Evolutionary conservation across 2,888 invertebrate genomes (phyloP).

Genomic region (Panzeria rudis): DNA sequence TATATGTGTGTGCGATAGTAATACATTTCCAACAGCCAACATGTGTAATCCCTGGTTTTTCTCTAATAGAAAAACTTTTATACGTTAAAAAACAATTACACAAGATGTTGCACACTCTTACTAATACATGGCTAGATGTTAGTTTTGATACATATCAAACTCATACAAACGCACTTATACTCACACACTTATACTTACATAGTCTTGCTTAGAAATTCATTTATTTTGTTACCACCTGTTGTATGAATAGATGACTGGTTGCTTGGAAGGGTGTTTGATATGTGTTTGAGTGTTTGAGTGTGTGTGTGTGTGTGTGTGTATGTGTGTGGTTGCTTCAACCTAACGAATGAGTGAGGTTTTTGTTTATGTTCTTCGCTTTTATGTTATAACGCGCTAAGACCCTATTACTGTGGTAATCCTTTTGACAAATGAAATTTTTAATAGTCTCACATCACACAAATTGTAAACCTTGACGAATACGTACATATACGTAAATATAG

Average conservation of each 20-base stretch:
- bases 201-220: slow-evolving; percentile 25
- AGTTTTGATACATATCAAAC: slow-evolving; percentile 37
- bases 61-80: slow-evolving; percentile 57
- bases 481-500: slow-evolving; percentile 5
- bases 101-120: slow-evolving; percentile 38
- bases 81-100: slow-evolving; percentile 66
- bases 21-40: slow-evolving; percentile 56
- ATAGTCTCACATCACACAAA: slow-evolving; percentile 72
- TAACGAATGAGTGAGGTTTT: slow-evolving; percentile 54
- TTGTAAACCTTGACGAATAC: slow-evolving; percentile 69
- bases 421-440: slow-evolving; percentile 75
- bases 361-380: slow-evolving; percentile 67
- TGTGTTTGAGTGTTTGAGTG: background rate
- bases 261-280: slow-evolving; percentile 30
- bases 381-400: slow-evolving; percentile 71
- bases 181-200: background rate
- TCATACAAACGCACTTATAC: background rate
- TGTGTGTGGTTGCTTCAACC: slow-evolving; percentile 26
- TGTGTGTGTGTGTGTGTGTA: slow-evolving; percentile 2
- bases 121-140: slow-evolving; percentile 21
- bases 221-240: slow-evolving; percentile 64
- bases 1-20: background rate
- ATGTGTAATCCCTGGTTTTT: slow-evolving; percentile 58
- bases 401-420: slow-evolving; percentile 74
- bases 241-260: slow-evolving; percentile 46